Percentiles rank a stretch among this genome's conserved stretches.
Evolutionary conservation across 2,797 vertebrate species (phyloP).

Genomic region (Pangasius djambal): DNA sequence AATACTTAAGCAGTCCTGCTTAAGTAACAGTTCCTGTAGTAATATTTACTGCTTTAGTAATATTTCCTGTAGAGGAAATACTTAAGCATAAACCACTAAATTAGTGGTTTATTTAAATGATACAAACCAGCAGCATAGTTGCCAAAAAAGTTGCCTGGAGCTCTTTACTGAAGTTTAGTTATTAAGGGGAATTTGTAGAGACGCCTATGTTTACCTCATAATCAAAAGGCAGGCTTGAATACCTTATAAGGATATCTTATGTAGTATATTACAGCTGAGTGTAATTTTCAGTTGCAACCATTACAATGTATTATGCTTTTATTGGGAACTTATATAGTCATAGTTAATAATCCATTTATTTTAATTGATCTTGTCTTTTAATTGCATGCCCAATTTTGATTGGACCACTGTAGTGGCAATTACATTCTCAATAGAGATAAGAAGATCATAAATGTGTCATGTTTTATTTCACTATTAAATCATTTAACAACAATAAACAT

Average conservation of each 20-base stretch:
- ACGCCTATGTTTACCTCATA: neutral
- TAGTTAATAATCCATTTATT: neutral
- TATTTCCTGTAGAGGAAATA: neutral
- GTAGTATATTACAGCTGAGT: neutral
- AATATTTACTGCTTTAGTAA: no score
- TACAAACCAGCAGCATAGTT: neutral
- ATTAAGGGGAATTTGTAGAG: neutral
- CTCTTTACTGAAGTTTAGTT: neutral
- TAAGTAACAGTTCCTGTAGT: no score
- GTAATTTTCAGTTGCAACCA: neutral
- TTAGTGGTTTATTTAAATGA: neutral
- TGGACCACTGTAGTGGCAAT: neutral
- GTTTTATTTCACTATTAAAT: neutral
- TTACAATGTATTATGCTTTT: neutral
- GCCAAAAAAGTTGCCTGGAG: neutral
- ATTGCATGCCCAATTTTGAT: neutral
- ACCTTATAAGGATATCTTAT: conserved; percentile 7
- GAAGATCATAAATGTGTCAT: neutral
- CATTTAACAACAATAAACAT: neutral
- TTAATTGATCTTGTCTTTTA: neutral
- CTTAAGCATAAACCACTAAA: no score
- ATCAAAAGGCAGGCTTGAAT: neutral
- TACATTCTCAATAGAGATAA: neutral
- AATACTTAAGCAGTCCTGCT: no score
- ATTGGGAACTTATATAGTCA: neutral